These are phyloP conservation scores for Zosterops lateralis DNA, from an alignment of 2,113 vertebrate species.

Conservation along the genomic window DNA sequence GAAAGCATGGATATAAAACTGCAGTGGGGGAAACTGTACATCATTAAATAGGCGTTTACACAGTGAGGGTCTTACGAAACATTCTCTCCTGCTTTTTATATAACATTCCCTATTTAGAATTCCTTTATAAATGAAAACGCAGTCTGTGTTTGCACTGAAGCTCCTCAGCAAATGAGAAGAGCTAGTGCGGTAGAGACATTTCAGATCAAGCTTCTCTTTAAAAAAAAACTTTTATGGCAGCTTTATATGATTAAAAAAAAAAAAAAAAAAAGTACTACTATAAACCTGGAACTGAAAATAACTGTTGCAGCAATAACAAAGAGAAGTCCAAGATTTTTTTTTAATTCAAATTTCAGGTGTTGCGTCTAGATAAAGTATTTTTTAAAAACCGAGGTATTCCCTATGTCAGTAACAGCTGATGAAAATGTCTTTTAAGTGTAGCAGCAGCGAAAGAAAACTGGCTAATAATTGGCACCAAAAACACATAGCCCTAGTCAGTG, in stretches of 20 bases:
- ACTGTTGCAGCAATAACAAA: conserved; percentile 63
- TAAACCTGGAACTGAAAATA: conserved; percentile 35
- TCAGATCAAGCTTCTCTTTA: conserved; percentile 63
- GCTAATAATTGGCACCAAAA: conserved; percentile 14
- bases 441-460: conserved; percentile 12
- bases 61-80: conserved; percentile 57
- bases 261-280: conserved; percentile 5
- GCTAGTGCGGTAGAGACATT: conserved; percentile 60
- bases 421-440: conserved; percentile 38
- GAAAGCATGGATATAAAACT: conserved; percentile 71
- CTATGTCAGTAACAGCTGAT: conserved; percentile 13
- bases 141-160: conserved; percentile 53
- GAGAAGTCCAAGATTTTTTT: conserved; percentile 41
- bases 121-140: conserved; percentile 49
- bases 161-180: conserved; percentile 45
- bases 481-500: background rate
- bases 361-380: conserved; percentile 22
- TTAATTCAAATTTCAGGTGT: conserved; percentile 39
- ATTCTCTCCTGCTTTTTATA: conserved; percentile 60
- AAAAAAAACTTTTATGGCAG: conserved; percentile 48
- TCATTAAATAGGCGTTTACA: conserved; percentile 62
- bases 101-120: conserved; percentile 73
- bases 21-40: conserved; percentile 57
- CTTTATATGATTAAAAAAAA: conserved; percentile 1
- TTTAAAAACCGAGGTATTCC: conserved; percentile 36